Base-by-base conservation (phyloP, 2,113 vertebrate genomes). In the Sinocyclocheilus anshuiensis region DNA sequence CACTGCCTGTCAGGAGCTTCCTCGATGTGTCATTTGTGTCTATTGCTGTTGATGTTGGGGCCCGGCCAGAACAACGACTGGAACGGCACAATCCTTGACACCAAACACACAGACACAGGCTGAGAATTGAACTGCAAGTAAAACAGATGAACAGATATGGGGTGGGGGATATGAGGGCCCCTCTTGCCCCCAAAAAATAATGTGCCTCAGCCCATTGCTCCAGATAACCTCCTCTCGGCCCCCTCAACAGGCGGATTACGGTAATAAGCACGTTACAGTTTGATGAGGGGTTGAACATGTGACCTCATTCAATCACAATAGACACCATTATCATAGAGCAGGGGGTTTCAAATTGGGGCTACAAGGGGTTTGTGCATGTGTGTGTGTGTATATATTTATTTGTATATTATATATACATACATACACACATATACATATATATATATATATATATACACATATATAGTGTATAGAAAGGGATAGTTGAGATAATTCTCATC, bases 201-300 rank as follows among this genome's bases (percentile, higher is more conserved):
- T 29, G 29, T 18, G 3, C 67, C 67, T 69, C 7, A 36, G 67
- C 29, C 29, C 29, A 33, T 36, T 36, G 67, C 67, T 69, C 67
- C 18, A 36, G 3, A 36, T 69, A 36, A 18, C 29, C 15, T 29
- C 63, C 26, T 13, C 24, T 67, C 63, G 5, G 63, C 24, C 63
- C 53, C 26, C 12, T 33, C 15, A 36, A 7, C 65, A 3, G 65
- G 53, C 29, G 10, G 53, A 78, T 78, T 78, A 78, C 29, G 5
- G 29, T 36, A 59, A 22, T 78, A 78, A 78, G 29, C 5, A 36
- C 53, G 53, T 59, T 59, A 78, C 77, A 36, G 53, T 78, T 59
- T 78, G 53, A 78, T 20, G 29, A 57, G 26, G 50, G 50, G 26
- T 36, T 67, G 63, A 53, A 53, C 15, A 16, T 16, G 18, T 53